Percentiles rank a stretch among this genome's conserved stretches.
Conservation (phyloP, 1,140 invertebrate species). For the Ganaspis sp. region DNA sequence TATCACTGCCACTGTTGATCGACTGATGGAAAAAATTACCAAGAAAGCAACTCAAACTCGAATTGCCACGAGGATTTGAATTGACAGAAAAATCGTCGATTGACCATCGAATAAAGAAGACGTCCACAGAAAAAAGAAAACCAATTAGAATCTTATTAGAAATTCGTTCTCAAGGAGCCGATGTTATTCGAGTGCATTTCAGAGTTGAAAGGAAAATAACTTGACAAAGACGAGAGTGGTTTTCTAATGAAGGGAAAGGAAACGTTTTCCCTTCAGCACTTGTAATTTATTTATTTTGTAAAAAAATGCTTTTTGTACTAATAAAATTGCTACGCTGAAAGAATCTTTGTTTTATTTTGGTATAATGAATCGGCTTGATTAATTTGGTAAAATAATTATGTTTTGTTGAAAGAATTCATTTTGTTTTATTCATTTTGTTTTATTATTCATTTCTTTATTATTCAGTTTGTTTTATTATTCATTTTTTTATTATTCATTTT, state of each 20-base stretch:
- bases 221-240: background rate
- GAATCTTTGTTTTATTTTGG: slow-evolving; percentile 40
- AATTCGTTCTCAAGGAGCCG: background rate
- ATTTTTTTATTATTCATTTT: too few relatives aligned
- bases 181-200: background rate
- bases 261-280: slow-evolving; percentile 43
- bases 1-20: slow-evolving; percentile 16
- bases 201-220: background rate
- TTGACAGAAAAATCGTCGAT: background rate
- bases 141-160: slow-evolving; percentile 13
- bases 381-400: too few relatives aligned
- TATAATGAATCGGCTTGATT: background rate
- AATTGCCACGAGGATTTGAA: background rate
- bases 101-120: slow-evolving; percentile 6
- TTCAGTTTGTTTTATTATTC: too few relatives aligned
- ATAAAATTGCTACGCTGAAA: slow-evolving; percentile 70
- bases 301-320: slow-evolving; percentile 73
- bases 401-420: slow-evolving; percentile 6
- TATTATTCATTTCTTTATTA: too few relatives aligned
- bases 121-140: background rate
- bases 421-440: background rate
- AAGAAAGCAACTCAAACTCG: background rate
- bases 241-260: slow-evolving; percentile 24
- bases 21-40: background rate
- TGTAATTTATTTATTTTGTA: slow-evolving; percentile 77